Evolutionary conservation across 2,113 vertebrate genomes (phyloP).

Genomic region (Poecilia latipinna): DNA sequence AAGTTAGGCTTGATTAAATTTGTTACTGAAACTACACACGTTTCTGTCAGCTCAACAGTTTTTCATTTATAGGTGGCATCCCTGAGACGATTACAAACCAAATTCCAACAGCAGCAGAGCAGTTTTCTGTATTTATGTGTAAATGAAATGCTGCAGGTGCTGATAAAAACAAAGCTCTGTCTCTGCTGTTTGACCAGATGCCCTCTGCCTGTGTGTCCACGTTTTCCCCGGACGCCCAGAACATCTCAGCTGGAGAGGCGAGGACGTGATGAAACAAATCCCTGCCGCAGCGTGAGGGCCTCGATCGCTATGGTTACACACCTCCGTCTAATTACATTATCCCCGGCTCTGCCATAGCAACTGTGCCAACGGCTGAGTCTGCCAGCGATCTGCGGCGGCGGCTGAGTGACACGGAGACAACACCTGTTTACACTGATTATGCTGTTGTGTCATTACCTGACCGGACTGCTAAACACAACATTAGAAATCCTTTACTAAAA

Average conservation of each 20-base stretch:
- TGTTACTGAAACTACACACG: background rate
- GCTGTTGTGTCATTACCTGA: conserved; percentile 41
- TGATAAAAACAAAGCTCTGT: background rate
- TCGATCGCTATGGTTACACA: conserved; percentile 73
- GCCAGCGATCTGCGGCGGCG: conserved; percentile 51
- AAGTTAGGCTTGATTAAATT: background rate
- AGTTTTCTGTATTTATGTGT: background rate
- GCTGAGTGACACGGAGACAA: conserved; percentile 34
- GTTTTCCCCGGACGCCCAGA: conserved; percentile 14
- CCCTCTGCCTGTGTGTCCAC: background rate
- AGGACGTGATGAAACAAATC: conserved; percentile 37
- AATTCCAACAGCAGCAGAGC: background rate
- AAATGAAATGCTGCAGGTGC: background rate
- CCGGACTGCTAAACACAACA: conserved; percentile 20
- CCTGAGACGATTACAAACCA: background rate
- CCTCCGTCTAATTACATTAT: conserved; percentile 63
- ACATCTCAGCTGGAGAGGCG: conserved; percentile 32
- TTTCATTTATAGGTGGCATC: background rate
- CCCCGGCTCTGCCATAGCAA: conserved; percentile 67
- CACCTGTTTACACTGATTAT: conserved; percentile 47
- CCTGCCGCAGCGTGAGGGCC: conserved; percentile 42
- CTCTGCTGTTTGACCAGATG: conserved; percentile 17
- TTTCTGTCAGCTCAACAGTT: background rate
- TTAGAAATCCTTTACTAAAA: background rate
- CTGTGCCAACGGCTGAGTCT: conserved; percentile 61